Evolutionary conservation across 30 jellyfish, hydroid and myxozoan species (phyloP).

Genomic region (Pelagia noctiluca): DNA sequence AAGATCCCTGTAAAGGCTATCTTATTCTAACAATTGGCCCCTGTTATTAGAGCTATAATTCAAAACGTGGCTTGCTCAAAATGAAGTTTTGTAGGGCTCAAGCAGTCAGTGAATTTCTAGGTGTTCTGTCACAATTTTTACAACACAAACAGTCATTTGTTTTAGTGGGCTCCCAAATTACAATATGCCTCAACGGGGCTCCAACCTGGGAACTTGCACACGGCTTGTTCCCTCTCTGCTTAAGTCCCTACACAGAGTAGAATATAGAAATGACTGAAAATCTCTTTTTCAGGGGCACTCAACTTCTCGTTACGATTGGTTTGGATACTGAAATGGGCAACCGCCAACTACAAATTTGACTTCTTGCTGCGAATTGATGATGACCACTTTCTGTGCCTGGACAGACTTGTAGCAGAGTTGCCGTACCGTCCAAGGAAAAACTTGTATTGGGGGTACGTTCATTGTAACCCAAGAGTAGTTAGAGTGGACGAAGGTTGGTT

Average conservation of each 20-base stretch:
- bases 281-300: conserved; percentile 76
- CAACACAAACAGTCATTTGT: too few relatives aligned
- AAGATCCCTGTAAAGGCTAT: too few relatives aligned
- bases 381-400: conserved; percentile 89
- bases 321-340: conserved; percentile 91
- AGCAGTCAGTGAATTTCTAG: too few relatives aligned
- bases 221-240: too few relatives aligned
- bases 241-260: neutral
- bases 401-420: conserved; percentile 80
- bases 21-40: too few relatives aligned
- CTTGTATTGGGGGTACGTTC: conserved; percentile 94
- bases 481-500: conserved; percentile 98
- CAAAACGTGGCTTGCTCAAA: too few relatives aligned
- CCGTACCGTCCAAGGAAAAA: conserved; percentile 78
- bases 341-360: conserved; percentile 56
- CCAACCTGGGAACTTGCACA: too few relatives aligned
- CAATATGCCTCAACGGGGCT: too few relatives aligned
- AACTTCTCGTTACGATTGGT: conserved; percentile 83
- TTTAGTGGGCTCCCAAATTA: too few relatives aligned
- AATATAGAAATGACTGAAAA: neutral
- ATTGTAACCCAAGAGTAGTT: conserved; percentile 76
- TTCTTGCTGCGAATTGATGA: conserved; percentile 92
- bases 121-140: too few relatives aligned
- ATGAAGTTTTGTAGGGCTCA: too few relatives aligned
- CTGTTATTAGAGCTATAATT: too few relatives aligned